Evolutionary conservation across 2,797 vertebrate genomes (phyloP), one percentile per base, ranked within the genome.

Genomic region (Glossophaga mutica): DNA sequence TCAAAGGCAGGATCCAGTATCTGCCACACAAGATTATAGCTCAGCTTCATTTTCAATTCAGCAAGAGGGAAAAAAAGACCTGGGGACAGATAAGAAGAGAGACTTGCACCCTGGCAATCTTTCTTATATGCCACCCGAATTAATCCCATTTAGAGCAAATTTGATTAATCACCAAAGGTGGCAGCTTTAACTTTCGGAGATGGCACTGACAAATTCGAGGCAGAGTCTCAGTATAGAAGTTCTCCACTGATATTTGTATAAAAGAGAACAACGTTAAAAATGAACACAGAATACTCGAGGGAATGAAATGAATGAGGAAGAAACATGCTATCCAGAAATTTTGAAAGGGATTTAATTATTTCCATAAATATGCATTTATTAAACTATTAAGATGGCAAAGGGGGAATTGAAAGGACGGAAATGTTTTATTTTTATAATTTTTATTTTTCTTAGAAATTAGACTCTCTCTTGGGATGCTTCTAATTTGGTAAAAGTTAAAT

Each of bases 31-130:
- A 98, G 98, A 98, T 98, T 98, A 98, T 96, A 98, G 98, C 98
- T 98, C 96, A 92, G 98, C 98, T 98, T 98, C 98, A 98, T 98
- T 98, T 98, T 97, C 98, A 98, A 98, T 98, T 98, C 98, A 98
- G 97, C 94, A 97, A 98, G 94, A 50, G 46, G 9, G 9, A 96
- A 96, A 97, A 96, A 97, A 98, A 98, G 97, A 97, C 97, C 98
- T 0, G 68, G 97, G 98, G 98, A 98, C 97, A 98, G 97, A 97
- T 90, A 92, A 98, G 96, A 97, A 98, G 96, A 98, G 84, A 98
- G 97, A 98, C 91, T 46, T 93, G 96, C 90, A 97, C 97, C 92
- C 98, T 97, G 97, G 98, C 98, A 98, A 91, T 97, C 97, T 98
- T 98, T 98, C 98, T 98, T 97, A 96, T 97, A 97, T 96, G 98